These are phyloP conservation scores for Nebria ingens DNA, from an alignment of 1,140 invertebrate species.

Conservation along the genomic window DNA sequence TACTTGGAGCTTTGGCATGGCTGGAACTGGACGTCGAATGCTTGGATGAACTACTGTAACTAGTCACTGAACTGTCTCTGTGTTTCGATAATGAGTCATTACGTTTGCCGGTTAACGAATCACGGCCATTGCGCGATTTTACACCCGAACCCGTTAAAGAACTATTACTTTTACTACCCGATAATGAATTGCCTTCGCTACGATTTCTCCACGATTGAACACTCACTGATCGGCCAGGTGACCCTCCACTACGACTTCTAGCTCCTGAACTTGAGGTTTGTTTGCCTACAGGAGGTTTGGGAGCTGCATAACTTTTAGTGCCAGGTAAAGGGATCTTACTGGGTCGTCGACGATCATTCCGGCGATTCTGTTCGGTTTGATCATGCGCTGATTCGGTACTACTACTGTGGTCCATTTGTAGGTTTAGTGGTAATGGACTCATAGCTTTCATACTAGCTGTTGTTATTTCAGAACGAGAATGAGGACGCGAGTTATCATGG, in stretches of 20 bases:
- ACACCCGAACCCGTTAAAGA: conserved; percentile 28
- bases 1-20: conserved; percentile 21
- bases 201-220: conserved; percentile 37
- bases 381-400: conserved; percentile 54
- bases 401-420: conserved; percentile 44
- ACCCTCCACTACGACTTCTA: conserved; percentile 37
- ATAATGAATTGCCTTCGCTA: conserved; percentile 10
- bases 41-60: conserved; percentile 22
- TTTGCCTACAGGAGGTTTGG: conserved; percentile 44
- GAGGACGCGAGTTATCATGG: conserved; percentile 20
- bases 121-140: conserved; percentile 27
- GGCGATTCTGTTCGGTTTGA: conserved; percentile 35
- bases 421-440: conserved; percentile 42
- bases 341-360: conserved; percentile 45
- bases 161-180: conserved; percentile 27
- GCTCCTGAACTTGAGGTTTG: conserved; percentile 36
- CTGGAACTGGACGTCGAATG: conserved; percentile 16
- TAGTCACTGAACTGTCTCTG: conserved; percentile 16
- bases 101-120: conserved; percentile 34
- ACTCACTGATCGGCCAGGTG: conserved; percentile 38
- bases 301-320: conserved; percentile 37
- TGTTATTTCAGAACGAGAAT: conserved; percentile 31
- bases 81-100: conserved; percentile 37
- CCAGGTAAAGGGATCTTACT: conserved; percentile 60
- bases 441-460: conserved; percentile 43